Base-by-base conservation (phyloP, 2,113 vertebrate genomes). In the Pipra filicauda region DNA sequence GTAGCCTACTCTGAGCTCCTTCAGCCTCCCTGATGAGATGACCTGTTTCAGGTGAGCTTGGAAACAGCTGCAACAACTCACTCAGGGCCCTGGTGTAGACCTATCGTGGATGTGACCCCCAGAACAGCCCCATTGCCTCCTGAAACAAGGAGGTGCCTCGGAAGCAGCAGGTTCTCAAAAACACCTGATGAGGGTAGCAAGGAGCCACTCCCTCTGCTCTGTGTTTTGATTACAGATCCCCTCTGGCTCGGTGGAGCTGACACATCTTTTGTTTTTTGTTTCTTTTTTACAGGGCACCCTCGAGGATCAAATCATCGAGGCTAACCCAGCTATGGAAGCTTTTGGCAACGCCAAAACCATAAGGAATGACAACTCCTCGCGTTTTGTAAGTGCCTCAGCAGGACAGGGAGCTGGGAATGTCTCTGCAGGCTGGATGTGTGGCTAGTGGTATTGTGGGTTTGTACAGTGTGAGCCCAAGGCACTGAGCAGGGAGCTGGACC, bases 301-400 rank as follows among this genome's bases (percentile, higher is more conserved):
- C 4, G 99, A 99, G 96, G 99, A 99, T 97, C 99, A 99, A 96
- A 98, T 99, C 97, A 99, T 99, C 13, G 99, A 99, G 97, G 99
- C 99, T 2, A 99, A 99, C 96, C 99, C 99, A 10, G 99, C 99
- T 91, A 99, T 99, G 99, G 99, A 99, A 89, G 98, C 99, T 31
- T 99, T 99, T 96, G 99, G 99, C 76, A 99, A 99, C 2, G 99
- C 99, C 96, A 99, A 99, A 98, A 99, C 99, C 12, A 91, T 99
- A 80, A 98, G 99, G 86, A 99, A 99, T 4, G 99, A 99, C 97
- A 99, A 99, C 97, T 99, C 99, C 6, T 99, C 99, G 0, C 99
- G 99, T 51, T 99, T 99, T 97, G 99, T 99, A 96, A 99, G 99
- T 98, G 64, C 51, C 77, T 22, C 14, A 3, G 64, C 2, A 13